Evolutionary conservation across 2,113 vertebrate genomes (phyloP).

Genomic region (Leuciscus idus): DNA sequence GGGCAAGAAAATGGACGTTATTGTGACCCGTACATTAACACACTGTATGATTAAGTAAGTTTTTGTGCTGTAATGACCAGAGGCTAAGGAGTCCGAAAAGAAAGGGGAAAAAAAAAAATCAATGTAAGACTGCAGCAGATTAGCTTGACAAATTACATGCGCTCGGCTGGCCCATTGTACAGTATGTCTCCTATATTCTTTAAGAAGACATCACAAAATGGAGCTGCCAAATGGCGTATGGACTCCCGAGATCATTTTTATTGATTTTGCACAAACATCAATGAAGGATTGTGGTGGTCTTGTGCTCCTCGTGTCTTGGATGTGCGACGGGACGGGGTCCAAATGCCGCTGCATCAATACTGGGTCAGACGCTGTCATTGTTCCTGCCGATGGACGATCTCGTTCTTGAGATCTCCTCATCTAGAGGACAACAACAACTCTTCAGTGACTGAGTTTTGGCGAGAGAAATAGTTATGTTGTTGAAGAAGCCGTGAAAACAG

Average conservation of each 20-base stretch:
- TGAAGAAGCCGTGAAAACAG: background rate
- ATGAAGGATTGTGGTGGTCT: constrained; percentile 48
- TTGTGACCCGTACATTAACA: constrained; percentile 86
- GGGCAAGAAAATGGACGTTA: constrained; percentile 78
- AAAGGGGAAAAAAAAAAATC: constrained; percentile 80
- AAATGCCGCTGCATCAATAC: constrained; percentile 62
- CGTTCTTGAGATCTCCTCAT: constrained; percentile 5
- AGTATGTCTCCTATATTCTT: constrained; percentile 86
- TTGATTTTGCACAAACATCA: constrained; percentile 85
- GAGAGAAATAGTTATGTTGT: no score
- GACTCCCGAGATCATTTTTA: constrained; percentile 87
- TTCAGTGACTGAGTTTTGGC: background rate
- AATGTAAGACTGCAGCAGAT: constrained; percentile 86
- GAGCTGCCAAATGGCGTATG: constrained; percentile 84
- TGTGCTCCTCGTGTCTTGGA: constrained; percentile 48
- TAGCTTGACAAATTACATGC: constrained; percentile 89
- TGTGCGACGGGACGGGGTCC: constrained; percentile 66
- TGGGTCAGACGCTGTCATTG: constrained; percentile 63
- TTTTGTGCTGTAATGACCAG: constrained; percentile 85
- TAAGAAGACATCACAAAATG: constrained; percentile 82
- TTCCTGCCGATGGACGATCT: constrained; percentile 49
- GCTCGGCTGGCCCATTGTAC: constrained; percentile 88
- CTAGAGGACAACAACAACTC: background rate
- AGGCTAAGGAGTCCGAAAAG: constrained; percentile 84
- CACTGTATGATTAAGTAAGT: constrained; percentile 85